phyloP scores from a whole-genome alignment of 2,113 vertebrate genomes.

The Sclerurus mexicanus region DNA sequence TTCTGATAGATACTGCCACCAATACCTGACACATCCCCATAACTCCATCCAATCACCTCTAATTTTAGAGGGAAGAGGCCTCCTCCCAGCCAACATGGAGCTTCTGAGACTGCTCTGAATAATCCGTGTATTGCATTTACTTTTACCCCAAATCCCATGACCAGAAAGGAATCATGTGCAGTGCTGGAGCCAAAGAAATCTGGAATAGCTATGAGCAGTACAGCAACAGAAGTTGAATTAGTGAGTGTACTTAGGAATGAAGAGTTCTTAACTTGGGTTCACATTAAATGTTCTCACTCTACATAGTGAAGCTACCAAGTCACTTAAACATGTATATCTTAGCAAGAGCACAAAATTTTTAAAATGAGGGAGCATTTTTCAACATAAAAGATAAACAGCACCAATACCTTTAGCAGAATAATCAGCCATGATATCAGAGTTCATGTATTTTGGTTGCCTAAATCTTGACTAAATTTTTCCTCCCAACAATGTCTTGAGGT shows the following conservation, averaged over 20 bases:
- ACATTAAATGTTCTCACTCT: neutral
- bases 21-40: neutral
- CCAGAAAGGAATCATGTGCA: neutral
- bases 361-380: neutral
- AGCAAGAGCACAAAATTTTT: neutral
- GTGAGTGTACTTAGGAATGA: neutral
- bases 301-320: neutral
- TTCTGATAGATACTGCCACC: neutral
- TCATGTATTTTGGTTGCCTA: neutral
- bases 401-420: neutral
- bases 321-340: neutral
- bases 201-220: neutral
- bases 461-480: neutral
- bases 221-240: neutral
- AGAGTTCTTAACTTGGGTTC: neutral
- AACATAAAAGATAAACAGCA: neutral
- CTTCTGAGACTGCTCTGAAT: neutral
- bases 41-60: neutral
- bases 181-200: neutral
- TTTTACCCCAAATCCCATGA: neutral
- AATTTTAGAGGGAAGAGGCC: neutral
- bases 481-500: neutral
- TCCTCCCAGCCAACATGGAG: neutral
- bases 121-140: neutral
- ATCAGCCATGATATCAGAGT: neutral